Conservation (phyloP, 2,888 invertebrate species). For the Pristionchus mayeri region DNA sequence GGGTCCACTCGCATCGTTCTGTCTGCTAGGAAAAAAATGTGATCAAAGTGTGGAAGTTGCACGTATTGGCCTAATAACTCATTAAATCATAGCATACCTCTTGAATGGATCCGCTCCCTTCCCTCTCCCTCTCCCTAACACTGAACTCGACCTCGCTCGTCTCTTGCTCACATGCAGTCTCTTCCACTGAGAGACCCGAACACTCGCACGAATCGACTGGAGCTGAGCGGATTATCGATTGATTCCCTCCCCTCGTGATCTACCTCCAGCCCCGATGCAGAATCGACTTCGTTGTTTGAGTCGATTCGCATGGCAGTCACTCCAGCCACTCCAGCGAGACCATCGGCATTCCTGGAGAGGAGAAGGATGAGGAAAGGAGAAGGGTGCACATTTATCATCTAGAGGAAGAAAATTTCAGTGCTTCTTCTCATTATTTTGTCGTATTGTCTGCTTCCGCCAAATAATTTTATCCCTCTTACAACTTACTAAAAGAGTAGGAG, state of each 20-base stretch:
- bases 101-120: not conserved
- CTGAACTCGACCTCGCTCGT: constrained; percentile 12
- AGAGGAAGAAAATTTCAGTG: not conserved
- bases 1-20: constrained; percentile 62
- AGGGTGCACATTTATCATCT: not conserved
- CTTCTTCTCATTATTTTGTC: too few species aligned
- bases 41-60: too few species aligned
- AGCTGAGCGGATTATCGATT: not conserved
- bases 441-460: too few species aligned
- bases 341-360: constrained; percentile 61
- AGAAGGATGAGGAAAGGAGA: not conserved
- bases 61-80: too few species aligned
- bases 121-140: constrained; percentile 31
- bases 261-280: constrained; percentile 63
- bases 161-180: constrained; percentile 44
- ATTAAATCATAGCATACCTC: not conserved
- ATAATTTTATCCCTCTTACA: not conserved
- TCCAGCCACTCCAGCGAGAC: constrained; percentile 66
- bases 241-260: not conserved
- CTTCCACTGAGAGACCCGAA: constrained; percentile 50
- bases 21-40: not conserved
- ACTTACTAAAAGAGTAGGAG: not conserved
- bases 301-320: constrained; percentile 57
- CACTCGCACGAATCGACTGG: constrained; percentile 38
- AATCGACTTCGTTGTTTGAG: constrained; percentile 62